These are phyloP conservation scores for Adelosebastes latens DNA, from an alignment of 2,797 vertebrate species.

Conservation along the genomic window DNA sequence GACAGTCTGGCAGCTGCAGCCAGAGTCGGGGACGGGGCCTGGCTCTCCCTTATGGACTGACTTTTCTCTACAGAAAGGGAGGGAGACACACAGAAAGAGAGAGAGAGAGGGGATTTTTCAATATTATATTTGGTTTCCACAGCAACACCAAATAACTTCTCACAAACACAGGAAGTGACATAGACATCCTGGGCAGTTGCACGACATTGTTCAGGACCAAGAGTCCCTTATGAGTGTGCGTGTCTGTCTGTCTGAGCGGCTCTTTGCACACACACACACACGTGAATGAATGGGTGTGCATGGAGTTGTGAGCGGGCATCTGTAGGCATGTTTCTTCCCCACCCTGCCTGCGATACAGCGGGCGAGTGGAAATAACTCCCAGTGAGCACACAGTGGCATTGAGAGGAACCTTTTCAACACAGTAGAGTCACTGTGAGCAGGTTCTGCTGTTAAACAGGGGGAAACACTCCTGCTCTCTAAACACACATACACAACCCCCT, in stretches of 20 bases:
- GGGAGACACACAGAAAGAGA: conserved; percentile 9
- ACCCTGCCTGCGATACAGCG: conserved; percentile 49
- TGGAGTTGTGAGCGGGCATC: conserved; percentile 40
- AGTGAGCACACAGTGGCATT: conserved; percentile 77
- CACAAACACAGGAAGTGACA: conserved; percentile 82
- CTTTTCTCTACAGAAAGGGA: conserved; percentile 82
- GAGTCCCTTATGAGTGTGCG: conserved; percentile 23
- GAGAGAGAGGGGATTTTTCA: conserved; percentile 46
- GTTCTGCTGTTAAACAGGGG: conserved; percentile 60
- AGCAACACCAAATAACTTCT: conserved; percentile 72
- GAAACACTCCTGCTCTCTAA: conserved; percentile 69
- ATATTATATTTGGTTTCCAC: conserved; percentile 76
- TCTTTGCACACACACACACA: conserved; percentile 46
- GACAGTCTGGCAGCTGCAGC: conserved; percentile 82
- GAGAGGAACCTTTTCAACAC: conserved; percentile 62
- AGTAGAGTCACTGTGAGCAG: conserved; percentile 76
- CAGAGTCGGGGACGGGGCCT: conserved; percentile 77
- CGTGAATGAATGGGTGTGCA: conserved; percentile 44
- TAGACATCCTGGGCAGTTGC: conserved; percentile 74
- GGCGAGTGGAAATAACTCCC: conserved; percentile 69
- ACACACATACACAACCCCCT: conserved; percentile 42
- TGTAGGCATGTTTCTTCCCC: conserved; percentile 51
- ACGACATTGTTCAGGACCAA: conserved; percentile 70
- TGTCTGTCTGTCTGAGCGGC: conserved; percentile 15
- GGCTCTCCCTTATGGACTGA: conserved; percentile 83